phyloP scores from a whole-genome alignment of 2,113 vertebrate species.

The Rhinoptilus africanus region DNA sequence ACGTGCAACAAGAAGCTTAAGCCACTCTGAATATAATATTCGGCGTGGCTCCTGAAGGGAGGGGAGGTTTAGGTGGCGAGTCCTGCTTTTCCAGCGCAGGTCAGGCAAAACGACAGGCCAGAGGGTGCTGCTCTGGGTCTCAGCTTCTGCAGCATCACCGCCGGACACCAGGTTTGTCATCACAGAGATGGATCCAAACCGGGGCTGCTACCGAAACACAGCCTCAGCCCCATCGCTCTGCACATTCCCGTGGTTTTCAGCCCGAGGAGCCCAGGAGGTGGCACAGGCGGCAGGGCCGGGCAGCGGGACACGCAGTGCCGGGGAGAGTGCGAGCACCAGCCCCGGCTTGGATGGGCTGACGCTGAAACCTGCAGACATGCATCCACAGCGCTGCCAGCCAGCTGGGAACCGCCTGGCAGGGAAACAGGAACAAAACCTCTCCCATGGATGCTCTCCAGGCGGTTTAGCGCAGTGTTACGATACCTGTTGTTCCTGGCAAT shows the following conservation, averaged over 20 bases:
- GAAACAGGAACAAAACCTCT: not conserved
- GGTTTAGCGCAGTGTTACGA: not conserved
- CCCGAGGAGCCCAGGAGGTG: rapidly evolving
- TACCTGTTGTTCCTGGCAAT: not conserved
- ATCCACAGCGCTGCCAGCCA: not conserved
- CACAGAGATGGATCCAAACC: not conserved
- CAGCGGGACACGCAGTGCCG: rapidly evolving
- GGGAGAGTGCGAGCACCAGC: too few relatives aligned
- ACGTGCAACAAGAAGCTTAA: not conserved
- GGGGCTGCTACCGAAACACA: not conserved
- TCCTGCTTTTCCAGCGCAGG: not conserved
- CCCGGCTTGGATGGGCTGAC: not conserved
- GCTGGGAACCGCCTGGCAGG: not conserved
- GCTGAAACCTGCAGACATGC: not conserved
- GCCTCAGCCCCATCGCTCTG: not conserved
- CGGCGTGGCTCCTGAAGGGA: not conserved
- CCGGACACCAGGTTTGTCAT: not conserved
- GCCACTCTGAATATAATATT: not conserved
- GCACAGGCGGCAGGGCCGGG: not conserved
- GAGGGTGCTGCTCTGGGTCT: not conserved
- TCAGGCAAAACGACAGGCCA: not conserved
- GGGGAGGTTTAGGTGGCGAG: not conserved
- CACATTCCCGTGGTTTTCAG: not conserved
- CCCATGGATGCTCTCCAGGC: not conserved
- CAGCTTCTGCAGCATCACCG: not conserved